These are phyloP conservation scores for Idaea aversata DNA, from an alignment of 2,888 invertebrate species.

Conservation along the genomic window DNA sequence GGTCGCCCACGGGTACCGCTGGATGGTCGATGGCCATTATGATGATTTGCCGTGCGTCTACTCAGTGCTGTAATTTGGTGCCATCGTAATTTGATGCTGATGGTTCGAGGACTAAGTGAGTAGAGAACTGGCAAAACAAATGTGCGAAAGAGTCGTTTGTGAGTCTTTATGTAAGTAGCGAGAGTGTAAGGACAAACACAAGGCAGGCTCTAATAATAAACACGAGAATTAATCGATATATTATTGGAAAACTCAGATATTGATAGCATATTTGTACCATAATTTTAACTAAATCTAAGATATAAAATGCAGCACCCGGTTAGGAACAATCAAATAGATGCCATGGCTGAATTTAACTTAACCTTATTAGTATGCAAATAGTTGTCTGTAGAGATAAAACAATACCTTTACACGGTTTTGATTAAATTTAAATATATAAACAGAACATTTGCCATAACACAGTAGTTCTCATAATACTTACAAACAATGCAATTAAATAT, in stretches of 20 bases:
- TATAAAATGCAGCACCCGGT: conserved; percentile 1
- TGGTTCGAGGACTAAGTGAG: conserved; percentile 1
- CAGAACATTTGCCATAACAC: too few relatives aligned
- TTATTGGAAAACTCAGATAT: not conserved
- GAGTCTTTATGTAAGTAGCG: too few relatives aligned
- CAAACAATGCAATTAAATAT: too few relatives aligned
- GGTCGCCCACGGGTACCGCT: conserved; percentile 32
- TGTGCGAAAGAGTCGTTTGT: too few relatives aligned
- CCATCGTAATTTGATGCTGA: conserved; percentile 23
- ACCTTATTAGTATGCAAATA: too few relatives aligned
- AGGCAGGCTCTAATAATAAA: not conserved
- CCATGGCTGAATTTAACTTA: too few relatives aligned
- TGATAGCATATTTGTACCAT: not conserved
- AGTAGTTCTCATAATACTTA: too few relatives aligned
- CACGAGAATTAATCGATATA: not conserved
- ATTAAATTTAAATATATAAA: too few relatives aligned
- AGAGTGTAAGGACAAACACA: not conserved
- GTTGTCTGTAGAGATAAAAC: too few relatives aligned
- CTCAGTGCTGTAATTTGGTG: conserved; percentile 42
- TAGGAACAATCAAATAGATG: not conserved
- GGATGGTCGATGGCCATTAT: conserved; percentile 38
- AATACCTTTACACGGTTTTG: too few relatives aligned
- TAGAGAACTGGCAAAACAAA: not conserved
- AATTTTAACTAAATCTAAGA: not conserved
- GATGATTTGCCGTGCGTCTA: conserved; percentile 44